Evolutionary conservation across 2,888 invertebrate species (phyloP), one percentile per base, ranked within the genome.

Genomic region (Harpagoxenus sublaevis): DNA sequence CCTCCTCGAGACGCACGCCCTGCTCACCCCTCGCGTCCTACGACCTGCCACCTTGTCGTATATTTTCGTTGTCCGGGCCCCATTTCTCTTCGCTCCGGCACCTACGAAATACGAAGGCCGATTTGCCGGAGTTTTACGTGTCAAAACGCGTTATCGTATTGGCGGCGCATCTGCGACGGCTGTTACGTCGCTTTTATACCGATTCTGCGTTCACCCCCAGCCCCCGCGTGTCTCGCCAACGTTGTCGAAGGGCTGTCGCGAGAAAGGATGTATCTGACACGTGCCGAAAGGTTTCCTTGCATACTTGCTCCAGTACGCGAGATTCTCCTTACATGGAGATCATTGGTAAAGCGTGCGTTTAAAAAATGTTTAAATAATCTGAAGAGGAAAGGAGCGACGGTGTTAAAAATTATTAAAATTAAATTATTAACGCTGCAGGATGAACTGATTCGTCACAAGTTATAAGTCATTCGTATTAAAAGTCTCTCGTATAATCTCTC

Each of bases 81-180:
- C 65, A 63, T 83, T 53, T 55, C 65, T 39, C 45, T 63, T 57
- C 35, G 51, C 71, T 48, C 82, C 35, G 68, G 66, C 74, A 84
- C 5, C 75, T 39, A 48, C 71, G 68, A 83, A 83, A 53, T 68
- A 83, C 83, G 83, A 73, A 82, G 79, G 81, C 75, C 90, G 89
- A 89, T 90, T 90, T 90, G 85, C 82, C 83, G 60, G 83, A 89
- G 85, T 88, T 90, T 90, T 88, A 88, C 88, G 86, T 84, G 89
- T 90, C 91, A 85, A 86, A 89, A 88, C 83, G 89, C 84, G 88
- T 90, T 88, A 90, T 87, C 90, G 85, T 85, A 86, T 90, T 83
- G 90, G 83, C 84, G 78, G 84, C 68, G 85, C 83, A 84, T 83
- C 45, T 51, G 35, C 77, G 78, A 90, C 85, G 84, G 73, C 75